These are phyloP conservation scores for Drosophila trapezifrons DNA, from an alignment of 1,140 invertebrate genomes.

Conservation along the genomic window DNA sequence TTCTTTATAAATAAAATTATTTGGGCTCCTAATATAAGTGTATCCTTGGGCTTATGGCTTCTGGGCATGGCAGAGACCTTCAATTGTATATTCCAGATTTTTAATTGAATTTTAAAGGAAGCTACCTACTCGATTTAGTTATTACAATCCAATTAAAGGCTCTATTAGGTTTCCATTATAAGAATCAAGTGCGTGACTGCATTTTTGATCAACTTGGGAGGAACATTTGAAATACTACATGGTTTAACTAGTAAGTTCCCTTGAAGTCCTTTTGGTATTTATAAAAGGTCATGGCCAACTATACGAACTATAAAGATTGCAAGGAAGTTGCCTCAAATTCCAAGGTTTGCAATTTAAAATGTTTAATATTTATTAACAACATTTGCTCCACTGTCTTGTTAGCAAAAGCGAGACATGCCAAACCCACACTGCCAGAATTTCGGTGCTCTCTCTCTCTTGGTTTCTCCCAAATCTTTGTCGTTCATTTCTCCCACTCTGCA, in stretches of 20 bases:
- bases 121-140: not conserved
- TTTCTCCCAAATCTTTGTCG: conserved; percentile 1
- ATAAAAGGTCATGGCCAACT: too few species aligned
- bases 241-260: too few species aligned
- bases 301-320: too few species aligned
- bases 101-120: not conserved
- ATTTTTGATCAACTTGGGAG: not conserved
- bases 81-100: not conserved
- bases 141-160: not conserved
- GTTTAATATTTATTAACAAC: not conserved
- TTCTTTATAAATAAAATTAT: not conserved
- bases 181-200: not conserved
- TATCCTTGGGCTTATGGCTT: not conserved
- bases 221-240: too few species aligned
- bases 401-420: conserved; percentile 26
- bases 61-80: not conserved
- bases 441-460: not conserved
- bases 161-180: not conserved
- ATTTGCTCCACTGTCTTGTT: conserved; percentile 20
- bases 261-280: too few species aligned
- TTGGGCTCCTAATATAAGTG: not conserved
- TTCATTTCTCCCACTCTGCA: conserved; percentile 11
- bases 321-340: too few species aligned
- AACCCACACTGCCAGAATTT: conserved; percentile 60
- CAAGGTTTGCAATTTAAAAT: too few species aligned